These are phyloP conservation scores for Platycheirus albimanus DNA, from an alignment of 2,888 invertebrate genomes.

Conservation along the genomic window DNA sequence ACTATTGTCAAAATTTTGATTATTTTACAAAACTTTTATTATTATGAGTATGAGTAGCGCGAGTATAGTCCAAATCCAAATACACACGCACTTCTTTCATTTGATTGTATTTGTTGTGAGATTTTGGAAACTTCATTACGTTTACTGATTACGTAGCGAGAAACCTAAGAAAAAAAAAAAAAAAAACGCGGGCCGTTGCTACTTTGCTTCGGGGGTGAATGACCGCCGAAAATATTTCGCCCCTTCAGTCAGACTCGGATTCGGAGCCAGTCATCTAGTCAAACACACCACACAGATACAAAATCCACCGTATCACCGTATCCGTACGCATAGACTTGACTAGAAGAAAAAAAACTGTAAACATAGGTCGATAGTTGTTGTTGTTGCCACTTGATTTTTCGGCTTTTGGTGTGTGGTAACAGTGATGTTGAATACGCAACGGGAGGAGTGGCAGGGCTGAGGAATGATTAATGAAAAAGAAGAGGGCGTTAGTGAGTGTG, in stretches of 20 bases:
- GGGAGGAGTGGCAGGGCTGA: neutral
- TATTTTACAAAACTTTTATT: conserved; percentile 24
- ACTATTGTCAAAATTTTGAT: conserved; percentile 18
- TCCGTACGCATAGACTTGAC: conserved; percentile 48
- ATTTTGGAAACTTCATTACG: conserved; percentile 69
- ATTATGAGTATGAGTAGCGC: conserved; percentile 5
- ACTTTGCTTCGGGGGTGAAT: conserved; percentile 78
- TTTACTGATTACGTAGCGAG: conserved; percentile 59
- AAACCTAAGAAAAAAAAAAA: conserved; percentile 36
- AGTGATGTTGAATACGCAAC: conserved; percentile 14
- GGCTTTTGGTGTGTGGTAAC: conserved; percentile 2
- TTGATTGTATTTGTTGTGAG: conserved; percentile 34
- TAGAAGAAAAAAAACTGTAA: conserved; percentile 59
- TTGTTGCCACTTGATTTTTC: conserved; percentile 33
- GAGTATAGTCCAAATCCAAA: neutral
- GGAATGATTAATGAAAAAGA: conserved; percentile 51
- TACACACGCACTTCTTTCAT: conserved; percentile 21
- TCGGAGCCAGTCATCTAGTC: conserved; percentile 49
- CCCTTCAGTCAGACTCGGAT: conserved; percentile 17
- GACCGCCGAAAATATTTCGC: conserved; percentile 80
- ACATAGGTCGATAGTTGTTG: conserved; percentile 32
- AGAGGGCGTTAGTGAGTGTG: conserved; percentile 54
- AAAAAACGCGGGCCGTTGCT: conserved; percentile 35
- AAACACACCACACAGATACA: conserved; percentile 47
- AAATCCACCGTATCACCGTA: neutral